Evolutionary conservation across 2,797 vertebrate genomes (phyloP), one percentile per base, ranked within the genome.

Genomic region (Xyrichtys novacula): DNA sequence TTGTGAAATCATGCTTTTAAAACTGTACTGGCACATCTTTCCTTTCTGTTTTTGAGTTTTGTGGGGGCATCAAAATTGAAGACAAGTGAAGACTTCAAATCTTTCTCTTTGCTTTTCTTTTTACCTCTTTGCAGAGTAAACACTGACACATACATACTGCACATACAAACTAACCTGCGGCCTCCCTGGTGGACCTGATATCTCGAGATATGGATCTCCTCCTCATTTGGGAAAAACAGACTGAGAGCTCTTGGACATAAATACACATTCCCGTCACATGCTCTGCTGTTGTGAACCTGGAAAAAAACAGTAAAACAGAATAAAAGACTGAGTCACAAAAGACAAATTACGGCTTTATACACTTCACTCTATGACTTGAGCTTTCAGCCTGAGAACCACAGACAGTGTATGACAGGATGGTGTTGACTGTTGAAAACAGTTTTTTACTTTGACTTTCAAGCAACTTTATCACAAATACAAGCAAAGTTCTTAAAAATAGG

Each of bases 281-380:
- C 88, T 78, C 95, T 95, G 76, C 96, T 98, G 88, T 99, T 99
- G 85, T 98, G 97, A 84, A 99, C 92, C 98, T 99, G 91, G 91
- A 50, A 31, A 73, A 56, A 40, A 62, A 48, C 0, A 1, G 31
- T 32, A 32, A 32, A 38, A 46, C 20, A 49, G 17, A 79, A 60
- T 26, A 6, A 60, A 65, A 69, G 25, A 48, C n/a, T 58, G 32
- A 23, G 14, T 20, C 5, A 47, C 16, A 29, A n/a, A 60, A 55
- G 44, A 12, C 3, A 36, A 56, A 36, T 26, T 36, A 50, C 32
- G 14, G 10, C 12, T 63, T 64, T 70, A 40, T 29, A 49, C 26
- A 34, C 7, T 2, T 11, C 14, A 2, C 31, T 39, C 48, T 64
- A 32, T 68, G 59, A 75, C 39, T 12, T 57, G 36, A 54, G 16